These are phyloP conservation scores for Dascyllus trimaculatus DNA, from an alignment of 2,113 vertebrate species.

Conservation along the genomic window DNA sequence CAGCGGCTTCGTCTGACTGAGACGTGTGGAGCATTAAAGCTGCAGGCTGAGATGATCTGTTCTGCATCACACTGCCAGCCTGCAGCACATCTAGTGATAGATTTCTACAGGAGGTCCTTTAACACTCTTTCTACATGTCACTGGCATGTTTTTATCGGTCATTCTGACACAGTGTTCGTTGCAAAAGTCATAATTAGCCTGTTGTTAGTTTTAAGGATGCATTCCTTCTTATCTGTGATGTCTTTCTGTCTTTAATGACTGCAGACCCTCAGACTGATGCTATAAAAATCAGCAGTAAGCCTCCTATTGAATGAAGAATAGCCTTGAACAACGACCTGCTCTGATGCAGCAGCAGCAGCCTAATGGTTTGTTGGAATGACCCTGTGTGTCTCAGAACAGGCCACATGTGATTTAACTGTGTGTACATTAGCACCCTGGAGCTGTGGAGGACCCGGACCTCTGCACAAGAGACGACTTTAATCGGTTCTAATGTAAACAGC, in stretches of 20 bases:
- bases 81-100: background rate
- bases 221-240: no score
- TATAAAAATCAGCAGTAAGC: background rate
- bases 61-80: constrained; percentile 45
- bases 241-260: background rate
- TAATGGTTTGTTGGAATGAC: constrained; percentile 98
- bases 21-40: constrained; percentile 22
- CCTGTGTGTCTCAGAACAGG: constrained; percentile 85
- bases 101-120: no score
- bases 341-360: constrained; percentile 80
- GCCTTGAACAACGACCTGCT: background rate
- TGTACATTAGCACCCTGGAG: constrained; percentile 88
- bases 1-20: constrained; percentile 16
- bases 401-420: constrained; percentile 87
- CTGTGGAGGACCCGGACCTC: constrained; percentile 80
- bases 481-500: constrained; percentile 84
- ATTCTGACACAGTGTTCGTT: no score
- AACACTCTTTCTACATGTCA: no score
- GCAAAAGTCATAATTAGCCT: no score
- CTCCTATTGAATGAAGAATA: background rate
- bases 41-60: constrained; percentile 51
- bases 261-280: background rate
- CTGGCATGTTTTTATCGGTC: no score
- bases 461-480: constrained; percentile 89
- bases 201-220: no score